Evolutionary conservation across 1,140 invertebrate genomes (phyloP), one percentile per base, ranked within the genome.

Genomic region (Matsumurasca onukii): DNA sequence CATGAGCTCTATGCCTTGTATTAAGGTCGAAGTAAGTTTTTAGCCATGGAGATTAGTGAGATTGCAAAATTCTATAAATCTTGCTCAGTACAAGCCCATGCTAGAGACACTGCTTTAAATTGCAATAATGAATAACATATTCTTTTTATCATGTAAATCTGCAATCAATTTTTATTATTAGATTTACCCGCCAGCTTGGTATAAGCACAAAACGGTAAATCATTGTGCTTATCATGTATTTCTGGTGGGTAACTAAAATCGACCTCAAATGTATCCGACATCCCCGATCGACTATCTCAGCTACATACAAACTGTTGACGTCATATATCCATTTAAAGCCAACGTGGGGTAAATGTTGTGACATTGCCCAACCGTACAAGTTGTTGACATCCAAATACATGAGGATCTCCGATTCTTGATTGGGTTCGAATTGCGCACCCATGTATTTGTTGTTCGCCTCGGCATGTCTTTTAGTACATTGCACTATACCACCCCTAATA

Each of bases 121-220:
- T 82, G 69, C 73, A 66, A 76, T 82, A 82, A 75, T 84, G 83
- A 49, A 84, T 77, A 55, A 80, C 72, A 77, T 83, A 84, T 31
- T 80, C 80, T 67, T 72, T 70, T 78, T 78, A 1, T 25, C 34
- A 62, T 77, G 25, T 25, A 79, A 65, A 12, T 9, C 17, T 9
- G 34, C 17, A 9, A 45, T 17, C 9, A 45, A 17, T 45, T 45
- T 12, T 9, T 45, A 12, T 45, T 17, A 9, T 45, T 45, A 45
- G 34, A 45, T 45, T 17, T 17, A 12, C 9, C 9, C 17, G 34
- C 9, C 9, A 45, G 9, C 17, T 45, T 45, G 34, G 9, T 9
- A 12, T 45, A 9, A 17, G 34, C 9, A 12, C 9, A 17, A 17
- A 45, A 45, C 9, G 34, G 34, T 45, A 45, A 45, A 17, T 45